phyloP scores from a whole-genome alignment of 2,797 vertebrate genomes.

The Sarcoramphus papa region DNA sequence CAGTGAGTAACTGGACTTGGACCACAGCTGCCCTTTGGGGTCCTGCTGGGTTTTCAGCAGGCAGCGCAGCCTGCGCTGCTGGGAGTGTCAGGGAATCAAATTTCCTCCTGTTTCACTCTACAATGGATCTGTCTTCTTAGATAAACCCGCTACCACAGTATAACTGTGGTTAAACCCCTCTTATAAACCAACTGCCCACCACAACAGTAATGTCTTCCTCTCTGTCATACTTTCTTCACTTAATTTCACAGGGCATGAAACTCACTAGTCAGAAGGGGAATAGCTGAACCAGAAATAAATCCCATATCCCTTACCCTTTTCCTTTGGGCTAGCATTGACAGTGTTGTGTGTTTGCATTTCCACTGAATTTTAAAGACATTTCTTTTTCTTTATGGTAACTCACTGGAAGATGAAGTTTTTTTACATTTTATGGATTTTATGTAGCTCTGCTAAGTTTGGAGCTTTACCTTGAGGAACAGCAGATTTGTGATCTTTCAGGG shows the following conservation, averaged over 20 bases:
- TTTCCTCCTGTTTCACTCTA: neutral
- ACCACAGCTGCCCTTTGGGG: neutral
- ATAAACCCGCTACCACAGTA: neutral
- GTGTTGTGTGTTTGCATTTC: neutral
- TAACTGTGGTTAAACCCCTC: neutral
- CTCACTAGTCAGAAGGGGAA: neutral
- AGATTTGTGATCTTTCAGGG: neutral
- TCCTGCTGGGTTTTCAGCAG: neutral
- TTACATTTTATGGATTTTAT: neutral
- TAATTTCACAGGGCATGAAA: neutral
- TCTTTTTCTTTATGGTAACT: neutral
- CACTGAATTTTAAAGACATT: neutral
- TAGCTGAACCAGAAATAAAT: neutral
- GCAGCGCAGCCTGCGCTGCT: accelerated
- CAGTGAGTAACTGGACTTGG: neutral
- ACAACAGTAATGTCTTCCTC: neutral
- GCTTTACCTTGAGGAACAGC: neutral
- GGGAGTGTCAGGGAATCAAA: neutral
- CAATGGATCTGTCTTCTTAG: neutral
- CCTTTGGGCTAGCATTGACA: neutral
- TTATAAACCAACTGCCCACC: neutral
- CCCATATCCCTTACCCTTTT: neutral
- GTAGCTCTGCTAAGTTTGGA: neutral
- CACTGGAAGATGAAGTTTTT: neutral
- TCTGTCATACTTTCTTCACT: neutral